phyloP scores from a whole-genome alignment of 2,113 vertebrate species.

The Scomber japonicus region DNA sequence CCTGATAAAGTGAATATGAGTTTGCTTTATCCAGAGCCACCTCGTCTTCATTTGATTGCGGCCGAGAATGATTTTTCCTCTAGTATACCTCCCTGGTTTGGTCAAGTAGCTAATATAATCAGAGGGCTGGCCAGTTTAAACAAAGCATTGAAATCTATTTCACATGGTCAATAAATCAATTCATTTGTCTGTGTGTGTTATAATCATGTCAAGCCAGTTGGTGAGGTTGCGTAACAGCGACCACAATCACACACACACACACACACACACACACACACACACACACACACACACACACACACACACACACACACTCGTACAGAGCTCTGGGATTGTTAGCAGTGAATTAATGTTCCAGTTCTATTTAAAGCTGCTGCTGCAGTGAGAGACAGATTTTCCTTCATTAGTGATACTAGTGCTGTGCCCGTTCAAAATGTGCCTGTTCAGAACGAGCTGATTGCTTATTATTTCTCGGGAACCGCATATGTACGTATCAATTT shows the following conservation, averaged over 20 bases:
- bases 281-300: not conserved
- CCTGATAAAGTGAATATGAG: slow-evolving; percentile 14
- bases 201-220: slow-evolving; percentile 22
- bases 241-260: too few relatives aligned
- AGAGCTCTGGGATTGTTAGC: slow-evolving; percentile 21
- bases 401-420: slow-evolving; percentile 46
- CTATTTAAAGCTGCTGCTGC: slow-evolving; percentile 61
- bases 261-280: not conserved
- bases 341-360: slow-evolving; percentile 54
- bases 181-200: slow-evolving; percentile 11
- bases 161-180: slow-evolving; percentile 15
- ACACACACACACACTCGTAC: slow-evolving; percentile 1
- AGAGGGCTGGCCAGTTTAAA: not conserved
- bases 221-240: not conserved
- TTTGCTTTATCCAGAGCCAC: slow-evolving; percentile 11
- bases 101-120: not conserved
- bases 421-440: too few relatives aligned
- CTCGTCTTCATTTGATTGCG: not conserved
- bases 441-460: too few relatives aligned
- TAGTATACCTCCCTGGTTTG: slow-evolving; percentile 9
- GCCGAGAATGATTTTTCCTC: not conserved
- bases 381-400: slow-evolving; percentile 63
- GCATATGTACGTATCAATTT: too few relatives aligned
- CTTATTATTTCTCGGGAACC: too few relatives aligned
- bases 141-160: slow-evolving; percentile 1